Base-by-base conservation (phyloP, 2,888 invertebrate genomes). In the Lumbricus terrestris region DNA sequence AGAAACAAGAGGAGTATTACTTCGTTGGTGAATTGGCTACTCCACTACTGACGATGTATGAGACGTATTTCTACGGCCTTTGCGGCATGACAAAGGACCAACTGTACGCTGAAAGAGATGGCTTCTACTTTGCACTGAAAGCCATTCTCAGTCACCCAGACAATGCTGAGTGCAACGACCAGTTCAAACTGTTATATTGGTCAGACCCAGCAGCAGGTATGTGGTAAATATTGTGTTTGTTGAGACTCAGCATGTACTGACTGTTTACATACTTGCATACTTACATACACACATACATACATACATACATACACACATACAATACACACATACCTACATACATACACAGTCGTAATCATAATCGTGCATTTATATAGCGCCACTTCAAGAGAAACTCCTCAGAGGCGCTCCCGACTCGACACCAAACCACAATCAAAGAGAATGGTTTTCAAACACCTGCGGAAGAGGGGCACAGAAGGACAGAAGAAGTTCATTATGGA, bases 11-110 rank as follows among this genome's bases (percentile, higher is more conserved):
- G 85, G 85, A 33, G 13, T 90, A 47, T 85, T 90, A 90, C 42
- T 90, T 90, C 37, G 88, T 54, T 37, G 89, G 90, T 15, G 90
- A 90, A 82, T 42, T 90, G 89, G 88, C 90, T 34, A 90, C 90
- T 34, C 90, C 90, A 18, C 47, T 89, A n/a, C 23, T 90, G 69
- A 88, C 89, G n/a, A 88, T 90, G 90, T 90, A 89, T 54, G 90
- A 90, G 35, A 85, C 89, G 0, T 90, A 90, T 34, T 54, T 11
- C 88, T 89, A 23, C 37, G 90, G 88, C 8, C 40, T 88, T 29
- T 40, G 35, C 29, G 89, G 90, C 29, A 37, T 90, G 89, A 89
- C 90, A 23, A 37, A 42, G n/a, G 90, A 90, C 33, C 88, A 90
- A 82, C 35, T 90, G 29, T 88, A 90, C 38, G n/a, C 34, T 15